A percentile compares a stretch with the other conserved stretches of the same genome.
phyloP scores from a whole-genome alignment of 2,113 vertebrate genomes.

The Saguinus imperator region DNA sequence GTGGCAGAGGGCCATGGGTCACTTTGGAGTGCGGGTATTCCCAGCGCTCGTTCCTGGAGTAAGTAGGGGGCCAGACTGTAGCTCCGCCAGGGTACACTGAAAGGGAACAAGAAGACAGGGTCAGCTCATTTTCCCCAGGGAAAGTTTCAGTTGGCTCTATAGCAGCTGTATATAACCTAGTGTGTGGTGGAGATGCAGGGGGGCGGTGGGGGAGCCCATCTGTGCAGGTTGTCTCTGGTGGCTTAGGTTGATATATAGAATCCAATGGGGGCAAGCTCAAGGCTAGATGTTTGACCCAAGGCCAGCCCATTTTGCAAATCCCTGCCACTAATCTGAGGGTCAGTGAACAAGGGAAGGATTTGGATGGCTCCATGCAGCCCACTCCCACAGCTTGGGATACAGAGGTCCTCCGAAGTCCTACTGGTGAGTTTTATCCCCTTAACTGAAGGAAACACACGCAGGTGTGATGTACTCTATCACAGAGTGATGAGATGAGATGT shows the following conservation, averaged over 20 bases:
- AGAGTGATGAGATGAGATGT: neutral
- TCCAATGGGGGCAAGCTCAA: neutral
- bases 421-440: neutral
- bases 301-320: neutral
- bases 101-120: conserved; percentile 67
- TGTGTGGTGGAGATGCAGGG: neutral
- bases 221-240: neutral
- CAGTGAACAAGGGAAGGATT: neutral
- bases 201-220: neutral
- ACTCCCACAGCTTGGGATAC: neutral
- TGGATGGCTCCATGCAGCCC: neutral
- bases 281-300: neutral
- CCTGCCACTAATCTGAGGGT: neutral
- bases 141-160: neutral
- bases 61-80: conserved; percentile 86
- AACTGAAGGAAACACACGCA: neutral
- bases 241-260: neutral
- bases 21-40: conserved; percentile 92
- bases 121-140: conserved; percentile 52
- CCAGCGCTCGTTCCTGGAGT: conserved; percentile 86
- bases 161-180: neutral
- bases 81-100: conserved; percentile 88
- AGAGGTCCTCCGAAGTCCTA: neutral
- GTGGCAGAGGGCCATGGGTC: conserved; percentile 85
- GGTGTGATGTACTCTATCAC: neutral